phyloP scores from a whole-genome alignment of 2,113 vertebrate genomes.

The Nothobranchius furzeri region DNA sequence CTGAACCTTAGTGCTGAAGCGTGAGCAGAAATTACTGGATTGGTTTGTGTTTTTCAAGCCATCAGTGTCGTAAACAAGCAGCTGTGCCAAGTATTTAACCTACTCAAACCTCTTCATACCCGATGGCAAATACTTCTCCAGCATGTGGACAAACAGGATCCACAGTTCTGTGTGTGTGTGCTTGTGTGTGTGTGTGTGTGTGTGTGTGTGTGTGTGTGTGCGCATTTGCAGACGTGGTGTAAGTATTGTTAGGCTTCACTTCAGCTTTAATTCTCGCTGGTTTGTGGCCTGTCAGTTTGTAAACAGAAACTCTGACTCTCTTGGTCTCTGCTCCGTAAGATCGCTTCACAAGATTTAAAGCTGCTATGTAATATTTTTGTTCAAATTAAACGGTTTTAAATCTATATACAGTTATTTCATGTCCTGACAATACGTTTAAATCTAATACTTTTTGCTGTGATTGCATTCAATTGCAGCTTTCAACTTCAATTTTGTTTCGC shows the following conservation, averaged over 20 bases:
- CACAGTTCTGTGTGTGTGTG: slow-evolving; percentile 17
- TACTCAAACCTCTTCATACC: slow-evolving; percentile 33
- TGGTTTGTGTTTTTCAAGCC: slow-evolving; percentile 27
- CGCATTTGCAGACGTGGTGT: background rate
- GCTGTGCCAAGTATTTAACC: slow-evolving; percentile 53
- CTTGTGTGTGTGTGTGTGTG: slow-evolving; percentile 2
- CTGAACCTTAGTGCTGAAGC: slow-evolving; percentile 30
- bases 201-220: slow-evolving; percentile 4
- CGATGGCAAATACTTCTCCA: slow-evolving; percentile 15
- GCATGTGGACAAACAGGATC: slow-evolving; percentile 38
- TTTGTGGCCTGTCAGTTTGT: background rate
- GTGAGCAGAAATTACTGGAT: slow-evolving; percentile 14
- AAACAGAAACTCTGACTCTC: background rate
- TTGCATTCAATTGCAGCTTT: no score
- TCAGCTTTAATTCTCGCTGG: background rate
- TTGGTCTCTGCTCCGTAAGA: no score
- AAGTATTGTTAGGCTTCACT: background rate
- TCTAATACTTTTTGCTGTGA: no score
- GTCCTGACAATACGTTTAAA: no score
- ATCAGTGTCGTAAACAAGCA: slow-evolving; percentile 63
- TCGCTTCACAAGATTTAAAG: no score
- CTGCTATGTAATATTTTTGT: no score
- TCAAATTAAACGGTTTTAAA: no score
- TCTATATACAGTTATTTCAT: no score
- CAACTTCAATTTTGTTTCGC: no score